Evolutionary conservation across 2,113 vertebrate genomes (phyloP).

Genomic region (Corynorhinus townsendii): DNA sequence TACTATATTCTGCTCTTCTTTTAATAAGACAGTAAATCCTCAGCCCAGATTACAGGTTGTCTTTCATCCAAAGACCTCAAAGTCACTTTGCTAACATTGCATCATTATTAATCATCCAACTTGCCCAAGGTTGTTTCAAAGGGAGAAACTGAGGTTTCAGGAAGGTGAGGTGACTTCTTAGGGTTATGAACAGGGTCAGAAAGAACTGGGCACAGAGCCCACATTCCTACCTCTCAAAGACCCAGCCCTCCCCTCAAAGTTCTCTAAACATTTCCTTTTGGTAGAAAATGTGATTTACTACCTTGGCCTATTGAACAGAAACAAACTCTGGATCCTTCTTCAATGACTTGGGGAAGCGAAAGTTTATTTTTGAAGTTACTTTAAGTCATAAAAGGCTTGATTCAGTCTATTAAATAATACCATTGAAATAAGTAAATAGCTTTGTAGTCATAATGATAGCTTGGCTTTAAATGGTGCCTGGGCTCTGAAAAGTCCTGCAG

Average conservation of each 20-base stretch:
- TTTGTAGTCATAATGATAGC: constrained; percentile 64
- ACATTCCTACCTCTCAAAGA: constrained; percentile 44
- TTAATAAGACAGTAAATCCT: constrained; percentile 65
- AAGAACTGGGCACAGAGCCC: constrained; percentile 37
- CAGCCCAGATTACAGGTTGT: constrained; percentile 59
- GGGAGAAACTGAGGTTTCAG: constrained; percentile 63
- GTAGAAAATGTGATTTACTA: constrained; percentile 36
- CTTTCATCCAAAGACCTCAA: constrained; percentile 73
- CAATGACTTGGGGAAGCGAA: constrained; percentile 10
- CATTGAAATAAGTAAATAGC: constrained; percentile 43
- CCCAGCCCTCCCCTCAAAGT: not conserved
- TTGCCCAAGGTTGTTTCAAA: constrained; percentile 47
- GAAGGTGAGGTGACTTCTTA: constrained; percentile 54
- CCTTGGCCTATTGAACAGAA: constrained; percentile 54
- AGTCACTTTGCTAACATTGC: constrained; percentile 53
- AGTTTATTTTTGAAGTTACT: constrained; percentile 65
- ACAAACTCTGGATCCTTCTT: constrained; percentile 49
- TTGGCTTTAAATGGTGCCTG: constrained; percentile 23
- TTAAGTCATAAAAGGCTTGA: constrained; percentile 64
- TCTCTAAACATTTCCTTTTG: constrained; percentile 35
- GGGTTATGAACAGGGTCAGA: constrained; percentile 31
- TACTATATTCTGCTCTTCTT: not conserved
- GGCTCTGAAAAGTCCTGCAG: not conserved
- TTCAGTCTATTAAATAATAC: constrained; percentile 52
- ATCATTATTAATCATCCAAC: constrained; percentile 61